Percentiles rank a stretch among this genome's conserved stretches.
Evolutionary conservation across 2,113 vertebrate genomes (phyloP).

Genomic region (Bubo blakistoni): DNA sequence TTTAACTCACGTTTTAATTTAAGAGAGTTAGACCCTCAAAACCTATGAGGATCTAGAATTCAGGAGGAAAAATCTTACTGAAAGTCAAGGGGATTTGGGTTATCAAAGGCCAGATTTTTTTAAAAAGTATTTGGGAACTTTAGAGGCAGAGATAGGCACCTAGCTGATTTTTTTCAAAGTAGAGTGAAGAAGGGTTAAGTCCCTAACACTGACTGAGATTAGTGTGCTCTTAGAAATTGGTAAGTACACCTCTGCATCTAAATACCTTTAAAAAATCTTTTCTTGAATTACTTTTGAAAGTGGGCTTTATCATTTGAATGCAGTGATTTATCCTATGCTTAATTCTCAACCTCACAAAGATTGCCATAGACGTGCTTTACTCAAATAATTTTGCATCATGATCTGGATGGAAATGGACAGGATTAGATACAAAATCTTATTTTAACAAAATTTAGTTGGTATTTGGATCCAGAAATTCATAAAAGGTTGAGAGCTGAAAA

Average conservation of each 20-base stretch:
- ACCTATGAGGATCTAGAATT: conserved; percentile 16
- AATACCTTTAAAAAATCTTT: not conserved
- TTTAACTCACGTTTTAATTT: conserved; percentile 21
- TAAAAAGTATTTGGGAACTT: not conserved
- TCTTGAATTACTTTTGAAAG: conserved; percentile 6
- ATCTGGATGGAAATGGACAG: not conserved
- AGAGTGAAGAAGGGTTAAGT: conserved; percentile 33
- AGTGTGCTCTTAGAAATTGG: conserved; percentile 6
- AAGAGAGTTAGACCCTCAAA: not conserved
- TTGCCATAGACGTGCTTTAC: not conserved
- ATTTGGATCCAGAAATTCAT: not conserved
- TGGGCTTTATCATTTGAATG: not conserved
- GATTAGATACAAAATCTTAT: not conserved
- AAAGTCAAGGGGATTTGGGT: conserved; percentile 27
- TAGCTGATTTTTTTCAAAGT: not conserved
- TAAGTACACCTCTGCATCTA: conserved; percentile 21
- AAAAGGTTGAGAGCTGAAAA: not conserved
- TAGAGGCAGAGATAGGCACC: not conserved
- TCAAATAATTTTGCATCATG: not conserved
- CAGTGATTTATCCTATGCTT: not conserved
- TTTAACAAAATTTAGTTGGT: not conserved
- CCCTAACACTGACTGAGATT: conserved; percentile 22
- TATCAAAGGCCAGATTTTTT: conserved; percentile 48
- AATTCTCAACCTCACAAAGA: not conserved
- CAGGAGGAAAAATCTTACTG: conserved; percentile 5